A percentile compares a stretch with the other conserved stretches of the same genome.
These are phyloP conservation scores for Euplexia lucipara DNA, from an alignment of 2,888 invertebrate species.

Conservation along the genomic window DNA sequence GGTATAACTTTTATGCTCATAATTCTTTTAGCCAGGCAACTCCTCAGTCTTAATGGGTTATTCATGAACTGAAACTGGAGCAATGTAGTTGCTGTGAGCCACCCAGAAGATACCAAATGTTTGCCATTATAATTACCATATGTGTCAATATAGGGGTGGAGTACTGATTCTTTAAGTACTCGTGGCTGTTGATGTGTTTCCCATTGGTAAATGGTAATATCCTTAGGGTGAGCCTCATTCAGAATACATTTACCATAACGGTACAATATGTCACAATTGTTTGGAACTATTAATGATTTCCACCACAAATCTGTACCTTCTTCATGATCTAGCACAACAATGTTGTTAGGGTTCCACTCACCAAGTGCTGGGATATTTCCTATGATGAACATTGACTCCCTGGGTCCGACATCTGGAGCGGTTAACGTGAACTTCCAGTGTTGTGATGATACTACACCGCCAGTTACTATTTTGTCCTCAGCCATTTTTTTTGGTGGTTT, in stretches of 20 bases:
- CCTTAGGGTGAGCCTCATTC: conserved; percentile 89
- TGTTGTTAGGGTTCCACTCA: conserved; percentile 92
- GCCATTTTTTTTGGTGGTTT: conserved; percentile 79
- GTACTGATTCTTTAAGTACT: conserved; percentile 86
- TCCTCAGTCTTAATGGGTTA: conserved; percentile 94
- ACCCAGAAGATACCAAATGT: conserved; percentile 93
- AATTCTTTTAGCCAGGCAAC: conserved; percentile 92
- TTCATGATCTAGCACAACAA: conserved; percentile 90
- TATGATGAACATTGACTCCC: conserved; percentile 93
- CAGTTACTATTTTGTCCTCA: conserved; percentile 66
- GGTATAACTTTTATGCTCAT: conserved; percentile 95
- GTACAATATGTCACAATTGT: conserved; percentile 92
- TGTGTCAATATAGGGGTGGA: conserved; percentile 89
- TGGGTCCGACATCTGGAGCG: conserved; percentile 88
- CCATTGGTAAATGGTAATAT: conserved; percentile 94
- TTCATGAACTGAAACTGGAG: conserved; percentile 96
- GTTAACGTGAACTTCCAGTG: conserved; percentile 86
- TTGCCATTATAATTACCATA: conserved; percentile 93
- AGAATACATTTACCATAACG: conserved; percentile 94
- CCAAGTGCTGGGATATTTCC: conserved; percentile 93
- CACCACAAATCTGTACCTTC: conserved; percentile 91
- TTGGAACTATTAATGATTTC: conserved; percentile 92
- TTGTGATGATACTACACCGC: conserved; percentile 74
- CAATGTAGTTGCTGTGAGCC: conserved; percentile 96
- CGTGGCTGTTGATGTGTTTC: conserved; percentile 95